Evolutionary conservation across 2,888 invertebrate species (phyloP).

Genomic region (Cataglyphis altisquamis): DNA sequence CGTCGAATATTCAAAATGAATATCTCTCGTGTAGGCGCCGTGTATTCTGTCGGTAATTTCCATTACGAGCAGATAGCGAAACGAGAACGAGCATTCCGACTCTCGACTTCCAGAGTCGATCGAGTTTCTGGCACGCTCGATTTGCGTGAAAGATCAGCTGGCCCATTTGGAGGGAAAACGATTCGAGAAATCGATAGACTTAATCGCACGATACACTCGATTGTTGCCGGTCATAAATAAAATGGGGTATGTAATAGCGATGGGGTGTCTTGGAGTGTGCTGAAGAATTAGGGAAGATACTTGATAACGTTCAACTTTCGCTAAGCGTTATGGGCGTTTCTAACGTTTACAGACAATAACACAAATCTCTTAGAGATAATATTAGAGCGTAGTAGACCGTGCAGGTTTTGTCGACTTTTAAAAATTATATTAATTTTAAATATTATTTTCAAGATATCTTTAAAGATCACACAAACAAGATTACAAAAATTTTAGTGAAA

Average conservation of each 20-base stretch:
- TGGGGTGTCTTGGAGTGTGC: neutral
- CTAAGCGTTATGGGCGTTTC: neutral
- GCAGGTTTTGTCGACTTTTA: neutral
- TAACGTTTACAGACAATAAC: constrained; percentile 9
- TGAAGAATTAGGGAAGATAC: constrained; percentile 31
- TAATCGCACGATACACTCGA: constrained; percentile 32
- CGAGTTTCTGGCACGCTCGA: constrained; percentile 27
- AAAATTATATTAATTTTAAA: constrained; percentile 1
- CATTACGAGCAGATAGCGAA: constrained; percentile 58
- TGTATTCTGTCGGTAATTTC: constrained; percentile 57
- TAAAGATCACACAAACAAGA: neutral
- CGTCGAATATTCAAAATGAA: constrained; percentile 59
- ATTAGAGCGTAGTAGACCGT: neutral
- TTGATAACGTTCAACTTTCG: constrained; percentile 15
- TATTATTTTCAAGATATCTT: neutral
- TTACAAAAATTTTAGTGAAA: neutral
- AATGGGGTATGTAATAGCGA: constrained; percentile 21
- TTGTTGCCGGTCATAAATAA: constrained; percentile 31
- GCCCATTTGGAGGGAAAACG: neutral
- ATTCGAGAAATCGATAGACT: constrained; percentile 27
- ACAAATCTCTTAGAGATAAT: neutral
- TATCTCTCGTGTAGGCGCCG: constrained; percentile 36
- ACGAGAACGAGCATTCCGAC: constrained; percentile 20
- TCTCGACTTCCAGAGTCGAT: constrained; percentile 21
- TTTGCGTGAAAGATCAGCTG: constrained; percentile 42